Evolutionary conservation across 2,113 vertebrate genomes (phyloP), one percentile per base, ranked within the genome.

Genomic region (Arenaria interpres): DNA sequence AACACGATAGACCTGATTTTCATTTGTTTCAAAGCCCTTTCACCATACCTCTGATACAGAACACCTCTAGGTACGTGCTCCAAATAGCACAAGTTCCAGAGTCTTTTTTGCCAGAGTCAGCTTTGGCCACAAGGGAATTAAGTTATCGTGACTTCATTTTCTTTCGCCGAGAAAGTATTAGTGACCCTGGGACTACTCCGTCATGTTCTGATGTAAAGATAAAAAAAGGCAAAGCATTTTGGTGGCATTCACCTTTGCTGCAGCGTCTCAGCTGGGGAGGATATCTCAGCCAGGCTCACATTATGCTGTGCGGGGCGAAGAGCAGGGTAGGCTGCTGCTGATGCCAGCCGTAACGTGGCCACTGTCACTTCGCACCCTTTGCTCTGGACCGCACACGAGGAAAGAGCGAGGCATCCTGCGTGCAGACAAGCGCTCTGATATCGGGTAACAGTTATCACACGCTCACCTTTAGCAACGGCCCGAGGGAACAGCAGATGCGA

Each of bases 331-430:
- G 57, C 71, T 72, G 62, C 72, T 83, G 53, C 35, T 72, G 39
- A 5, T 76, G 75, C 32, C 72, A 22, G 14, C 10, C 25, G 4
- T 37, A 72, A 73, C 0, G 0, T 45, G 76, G 50, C 33, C 30
- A 10, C 35, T 60, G 72, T 62, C 63, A 53, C 64, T 59, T 54
- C 2, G 0, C 19, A 10, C 21, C 45, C 50, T 45, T 9, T 6
- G 2, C 72, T 14, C n/a, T n/a, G 6, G 3, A 19, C 62, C 43
- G 23, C 41, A 28, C 23, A 21, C 33, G 23, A 79, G 41, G 78
- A 63, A 79, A 19, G 2, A n/a, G 54, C 2, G 3, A 83, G 41
- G 43, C 35, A 10, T 54, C 53, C 30, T 73, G 53, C 0, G 0
- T 46, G 72, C 89, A 35, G 73, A 7, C 23, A 39, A 35, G 41